Conservation (phyloP, 1,140 invertebrate species). For the Drosophila aff. region DNA sequence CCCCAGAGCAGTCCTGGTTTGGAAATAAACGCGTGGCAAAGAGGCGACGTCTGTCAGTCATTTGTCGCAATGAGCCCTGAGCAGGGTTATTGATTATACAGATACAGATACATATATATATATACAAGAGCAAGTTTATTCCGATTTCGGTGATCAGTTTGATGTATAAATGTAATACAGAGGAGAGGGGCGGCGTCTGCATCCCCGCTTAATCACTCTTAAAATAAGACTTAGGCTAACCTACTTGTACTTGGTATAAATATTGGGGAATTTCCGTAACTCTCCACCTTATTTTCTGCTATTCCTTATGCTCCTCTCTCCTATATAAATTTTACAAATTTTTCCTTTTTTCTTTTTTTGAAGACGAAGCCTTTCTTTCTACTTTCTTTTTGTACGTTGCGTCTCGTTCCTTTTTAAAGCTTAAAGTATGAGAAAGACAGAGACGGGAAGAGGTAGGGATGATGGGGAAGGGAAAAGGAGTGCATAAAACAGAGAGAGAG, state of each 20-base stretch:
- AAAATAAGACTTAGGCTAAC: constrained; percentile 18
- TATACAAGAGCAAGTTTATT: constrained; percentile 41
- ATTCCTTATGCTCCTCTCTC: neutral
- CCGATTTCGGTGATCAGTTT: constrained; percentile 31
- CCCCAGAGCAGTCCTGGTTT: constrained; percentile 90
- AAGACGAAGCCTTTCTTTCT: constrained; percentile 6
- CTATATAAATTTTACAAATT: constrained; percentile 39
- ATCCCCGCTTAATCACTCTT: constrained; percentile 1
- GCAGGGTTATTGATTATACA: neutral
- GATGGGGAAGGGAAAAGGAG: neutral
- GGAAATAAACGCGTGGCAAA: constrained; percentile 88
- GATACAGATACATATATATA: neutral
- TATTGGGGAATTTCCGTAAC: constrained; percentile 19
- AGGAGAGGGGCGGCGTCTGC: neutral
- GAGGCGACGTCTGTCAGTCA: constrained; percentile 93
- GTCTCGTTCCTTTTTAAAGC: constrained; percentile 57
- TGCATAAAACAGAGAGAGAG: neutral
- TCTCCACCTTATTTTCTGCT: neutral
- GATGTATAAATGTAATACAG: constrained; percentile 35
- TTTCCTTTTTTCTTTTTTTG: neutral
- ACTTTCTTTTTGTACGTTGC: constrained; percentile 50
- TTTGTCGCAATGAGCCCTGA: constrained; percentile 93
- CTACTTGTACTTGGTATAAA: constrained; percentile 34
- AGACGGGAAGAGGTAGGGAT: constrained; percentile 18
- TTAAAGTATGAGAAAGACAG: constrained; percentile 58